Conservation (phyloP, 2,797 vertebrate genomes). For the Platalea minor region DNA sequence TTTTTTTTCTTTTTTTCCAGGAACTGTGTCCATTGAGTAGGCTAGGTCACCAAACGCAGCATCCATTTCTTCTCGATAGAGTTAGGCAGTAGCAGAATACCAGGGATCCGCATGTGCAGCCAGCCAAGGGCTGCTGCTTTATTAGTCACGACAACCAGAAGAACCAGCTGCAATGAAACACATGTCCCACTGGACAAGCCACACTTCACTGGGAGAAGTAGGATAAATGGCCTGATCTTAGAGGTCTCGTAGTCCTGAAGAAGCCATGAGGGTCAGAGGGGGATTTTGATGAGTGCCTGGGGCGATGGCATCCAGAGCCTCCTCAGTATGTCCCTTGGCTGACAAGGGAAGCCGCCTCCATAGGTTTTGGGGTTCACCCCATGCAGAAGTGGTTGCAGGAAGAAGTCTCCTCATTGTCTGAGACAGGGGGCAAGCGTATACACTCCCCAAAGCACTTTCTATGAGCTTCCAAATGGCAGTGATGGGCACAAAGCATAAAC, state of each 20-base stretch:
- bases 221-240: not conserved
- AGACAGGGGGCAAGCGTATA: not conserved
- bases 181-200: not conserved
- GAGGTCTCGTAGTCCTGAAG: not conserved
- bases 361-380: not conserved
- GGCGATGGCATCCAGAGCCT: not conserved
- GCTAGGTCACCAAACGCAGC: not conserved
- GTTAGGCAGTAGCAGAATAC: not conserved
- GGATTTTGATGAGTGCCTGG: not conserved
- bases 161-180: not conserved
- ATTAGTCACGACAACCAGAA: not conserved
- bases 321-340: not conserved
- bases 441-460: not conserved
- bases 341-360: not conserved
- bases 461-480: not conserved
- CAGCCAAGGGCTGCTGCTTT: not conserved
- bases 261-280: not conserved
- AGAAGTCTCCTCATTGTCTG: not conserved
- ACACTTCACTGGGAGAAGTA: not conserved
- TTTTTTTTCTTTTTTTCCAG: not conserved
- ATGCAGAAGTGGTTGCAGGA: not conserved
- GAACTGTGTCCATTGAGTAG: not conserved
- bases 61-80: not conserved
- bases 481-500: not conserved
- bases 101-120: accelerated